Conservation (phyloP, 2,888 invertebrate genomes). For the Epirrhoe tristata region DNA sequence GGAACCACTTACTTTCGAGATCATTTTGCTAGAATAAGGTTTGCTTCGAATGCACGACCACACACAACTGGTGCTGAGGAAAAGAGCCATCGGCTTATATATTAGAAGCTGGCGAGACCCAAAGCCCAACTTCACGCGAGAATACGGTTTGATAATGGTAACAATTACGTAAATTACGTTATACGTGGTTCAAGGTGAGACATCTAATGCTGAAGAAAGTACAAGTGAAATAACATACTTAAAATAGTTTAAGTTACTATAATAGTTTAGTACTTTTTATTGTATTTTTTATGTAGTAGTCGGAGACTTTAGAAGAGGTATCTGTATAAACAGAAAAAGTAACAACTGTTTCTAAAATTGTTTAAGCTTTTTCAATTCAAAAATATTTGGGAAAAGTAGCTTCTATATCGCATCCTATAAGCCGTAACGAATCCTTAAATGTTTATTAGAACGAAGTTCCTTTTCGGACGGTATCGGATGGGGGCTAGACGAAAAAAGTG, state of each 20-base stretch:
- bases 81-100: slow-evolving; percentile 75
- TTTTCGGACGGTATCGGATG: no score
- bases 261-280: no score
- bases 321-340: no score
- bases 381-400: no score
- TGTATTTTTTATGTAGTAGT: no score
- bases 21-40: slow-evolving; percentile 82
- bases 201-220: slow-evolving; percentile 51
- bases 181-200: slow-evolving; percentile 77
- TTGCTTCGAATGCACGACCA: slow-evolving; percentile 80
- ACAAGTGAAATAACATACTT: not conserved
- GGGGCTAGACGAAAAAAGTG: no score
- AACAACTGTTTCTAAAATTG: no score
- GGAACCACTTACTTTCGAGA: slow-evolving; percentile 80
- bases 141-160: slow-evolving; percentile 82
- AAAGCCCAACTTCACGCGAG: slow-evolving; percentile 75
- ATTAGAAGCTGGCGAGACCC: slow-evolving; percentile 76
- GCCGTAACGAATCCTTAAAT: no score
- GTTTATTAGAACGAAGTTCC: no score
- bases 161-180: slow-evolving; percentile 80
- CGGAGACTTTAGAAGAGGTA: no score
- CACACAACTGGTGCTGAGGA: slow-evolving; percentile 81
- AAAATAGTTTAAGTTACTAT: not conserved
- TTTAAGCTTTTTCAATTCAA: no score
- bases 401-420: no score